These are phyloP conservation scores for Telmatherina bonti DNA, from an alignment of 2,797 vertebrate genomes.

Conservation along the genomic window DNA sequence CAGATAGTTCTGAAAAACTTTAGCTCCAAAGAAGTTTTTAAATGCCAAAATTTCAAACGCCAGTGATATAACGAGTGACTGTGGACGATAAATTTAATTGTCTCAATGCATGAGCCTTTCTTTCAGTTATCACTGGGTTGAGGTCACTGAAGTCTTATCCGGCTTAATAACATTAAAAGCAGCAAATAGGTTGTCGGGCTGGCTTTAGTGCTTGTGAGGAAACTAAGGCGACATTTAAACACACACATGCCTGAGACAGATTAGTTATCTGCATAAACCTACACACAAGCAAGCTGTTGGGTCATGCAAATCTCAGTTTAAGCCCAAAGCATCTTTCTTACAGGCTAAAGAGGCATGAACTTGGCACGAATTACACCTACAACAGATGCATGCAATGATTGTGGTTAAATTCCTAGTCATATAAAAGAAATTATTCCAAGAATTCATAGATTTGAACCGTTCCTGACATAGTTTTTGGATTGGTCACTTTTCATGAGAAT, in stretches of 20 bases:
- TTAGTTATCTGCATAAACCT: slow-evolving; percentile 48
- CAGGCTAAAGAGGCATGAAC: slow-evolving; percentile 39
- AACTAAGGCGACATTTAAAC: slow-evolving; percentile 15
- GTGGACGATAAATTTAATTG: slow-evolving; percentile 4
- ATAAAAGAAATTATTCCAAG: no score
- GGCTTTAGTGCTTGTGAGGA: slow-evolving; percentile 9
- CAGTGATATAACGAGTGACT: no score
- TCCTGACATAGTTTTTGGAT: no score
- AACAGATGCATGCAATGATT: no score
- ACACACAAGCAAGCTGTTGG: slow-evolving; percentile 32
- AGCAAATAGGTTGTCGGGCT: slow-evolving; percentile 16
- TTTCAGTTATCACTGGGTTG: slow-evolving; percentile 7
- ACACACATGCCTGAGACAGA: slow-evolving; percentile 24
- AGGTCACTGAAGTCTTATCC: slow-evolving; percentile 13
- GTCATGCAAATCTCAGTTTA: slow-evolving; percentile 50
- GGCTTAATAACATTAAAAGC: slow-evolving; percentile 41
- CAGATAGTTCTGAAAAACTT: not conserved
- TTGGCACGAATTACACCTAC: slow-evolving; percentile 28
- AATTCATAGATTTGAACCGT: no score
- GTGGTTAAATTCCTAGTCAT: no score
- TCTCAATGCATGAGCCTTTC: not conserved
- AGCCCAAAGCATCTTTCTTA: slow-evolving; percentile 39
- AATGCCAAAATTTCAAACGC: no score
- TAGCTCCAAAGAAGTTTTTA: no score
- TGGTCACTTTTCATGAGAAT: no score